Evolutionary conservation across 2,888 invertebrate species (phyloP).

Genomic region (Drosophila picticornis): DNA sequence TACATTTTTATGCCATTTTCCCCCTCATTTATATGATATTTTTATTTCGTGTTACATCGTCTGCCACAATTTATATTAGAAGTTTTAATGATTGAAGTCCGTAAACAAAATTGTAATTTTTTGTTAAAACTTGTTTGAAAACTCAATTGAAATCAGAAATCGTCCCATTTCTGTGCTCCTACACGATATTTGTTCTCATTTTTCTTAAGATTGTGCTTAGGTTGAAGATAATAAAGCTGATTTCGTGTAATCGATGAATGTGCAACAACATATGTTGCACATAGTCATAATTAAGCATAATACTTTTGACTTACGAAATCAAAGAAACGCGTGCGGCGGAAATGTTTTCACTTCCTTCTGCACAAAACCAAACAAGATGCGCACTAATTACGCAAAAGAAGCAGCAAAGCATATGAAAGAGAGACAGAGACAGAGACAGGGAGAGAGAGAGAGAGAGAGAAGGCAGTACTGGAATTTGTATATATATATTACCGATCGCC

Average conservation of each 20-base stretch:
- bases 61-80: neutral
- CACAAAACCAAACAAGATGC: constrained; percentile 12
- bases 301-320: constrained; percentile 19
- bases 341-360: constrained; percentile 39
- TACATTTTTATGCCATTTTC: neutral
- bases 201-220: neutral
- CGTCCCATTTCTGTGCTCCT: neutral
- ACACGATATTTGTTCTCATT: neutral
- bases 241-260: neutral
- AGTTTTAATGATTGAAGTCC: neutral
- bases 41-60: neutral
- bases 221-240: neutral
- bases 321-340: constrained; percentile 32
- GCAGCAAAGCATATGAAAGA: neutral
- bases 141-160: neutral
- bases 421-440: too few species aligned
- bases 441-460: neutral
- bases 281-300: neutral
- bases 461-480: neutral
- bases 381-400: constrained; percentile 25
- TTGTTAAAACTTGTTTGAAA: neutral
- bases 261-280: constrained; percentile 16
- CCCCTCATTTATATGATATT: neutral
- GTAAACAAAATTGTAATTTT: neutral
- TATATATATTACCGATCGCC: constrained; percentile 48